Conservation (phyloP, 2,797 vertebrate genomes). For the Danio tinwini region DNA sequence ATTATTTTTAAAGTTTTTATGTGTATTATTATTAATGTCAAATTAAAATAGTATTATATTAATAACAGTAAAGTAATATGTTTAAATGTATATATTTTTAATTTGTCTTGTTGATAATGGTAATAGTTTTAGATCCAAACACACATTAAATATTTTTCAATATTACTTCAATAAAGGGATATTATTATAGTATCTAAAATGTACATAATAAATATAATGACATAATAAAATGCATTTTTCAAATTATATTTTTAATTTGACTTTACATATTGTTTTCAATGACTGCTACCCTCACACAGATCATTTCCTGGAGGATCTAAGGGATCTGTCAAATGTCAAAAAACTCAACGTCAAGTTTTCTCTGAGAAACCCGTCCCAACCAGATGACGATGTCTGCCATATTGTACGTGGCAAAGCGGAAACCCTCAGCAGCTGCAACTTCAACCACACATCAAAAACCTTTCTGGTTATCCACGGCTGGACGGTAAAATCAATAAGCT, state of each 20-base stretch:
- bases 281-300: conserved; percentile 59
- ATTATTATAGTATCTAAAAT: too few species aligned
- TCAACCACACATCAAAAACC: conserved; percentile 79
- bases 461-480: conserved; percentile 85
- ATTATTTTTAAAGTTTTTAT: too few species aligned
- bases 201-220: too few species aligned
- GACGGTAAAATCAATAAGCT: conserved; percentile 73
- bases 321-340: conserved; percentile 63
- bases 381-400: conserved; percentile 79
- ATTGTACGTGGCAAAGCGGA: conserved; percentile 70
- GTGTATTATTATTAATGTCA: too few species aligned
- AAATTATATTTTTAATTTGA: not conserved
- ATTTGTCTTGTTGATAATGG: too few species aligned
- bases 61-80: too few species aligned
- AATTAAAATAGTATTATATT: too few species aligned
- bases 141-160: too few species aligned
- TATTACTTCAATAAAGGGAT: too few species aligned
- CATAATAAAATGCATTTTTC: not conserved
- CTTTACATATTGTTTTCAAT: not conserved
- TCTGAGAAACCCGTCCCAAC: conserved; percentile 74
- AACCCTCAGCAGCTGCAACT: conserved; percentile 73
- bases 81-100: too few species aligned
- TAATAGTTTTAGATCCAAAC: too few species aligned
- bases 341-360: conserved; percentile 72
- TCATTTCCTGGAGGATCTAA: conserved; percentile 73